Evolutionary conservation across 2,888 invertebrate genomes (phyloP).

Genomic region (Aquatica leii): DNA sequence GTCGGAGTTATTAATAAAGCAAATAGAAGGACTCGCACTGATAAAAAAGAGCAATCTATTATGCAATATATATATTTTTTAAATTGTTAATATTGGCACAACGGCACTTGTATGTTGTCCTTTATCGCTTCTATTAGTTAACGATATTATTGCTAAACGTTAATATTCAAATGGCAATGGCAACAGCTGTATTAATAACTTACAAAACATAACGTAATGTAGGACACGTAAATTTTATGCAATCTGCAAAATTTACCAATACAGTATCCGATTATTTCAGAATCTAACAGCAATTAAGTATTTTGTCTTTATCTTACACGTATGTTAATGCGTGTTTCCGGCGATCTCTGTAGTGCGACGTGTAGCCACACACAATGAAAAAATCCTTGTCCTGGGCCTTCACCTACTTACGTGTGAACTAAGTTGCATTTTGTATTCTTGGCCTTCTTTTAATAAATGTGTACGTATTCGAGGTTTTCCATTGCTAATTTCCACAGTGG

Average conservation of each 20-base stretch:
- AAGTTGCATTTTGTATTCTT: slow-evolving; percentile 59
- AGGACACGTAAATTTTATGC: slow-evolving; percentile 47
- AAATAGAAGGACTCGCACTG: too few relatives aligned
- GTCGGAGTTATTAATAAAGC: too few relatives aligned
- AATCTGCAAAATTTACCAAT: slow-evolving; percentile 51
- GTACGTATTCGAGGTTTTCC: slow-evolving; percentile 29
- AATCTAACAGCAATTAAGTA: slow-evolving; percentile 40
- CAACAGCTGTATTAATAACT: slow-evolving; percentile 23
- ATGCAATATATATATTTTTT: too few relatives aligned
- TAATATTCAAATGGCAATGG: slow-evolving; percentile 29
- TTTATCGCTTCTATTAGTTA: slow-evolving; percentile 9
- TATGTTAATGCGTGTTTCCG: slow-evolving; percentile 31
- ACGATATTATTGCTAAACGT: slow-evolving; percentile 21
- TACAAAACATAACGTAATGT: slow-evolving; percentile 43
- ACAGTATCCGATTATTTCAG: slow-evolving; percentile 39
- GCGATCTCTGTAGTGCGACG: slow-evolving; percentile 46
- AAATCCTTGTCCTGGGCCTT: slow-evolving; percentile 58
- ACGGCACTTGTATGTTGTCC: background rate
- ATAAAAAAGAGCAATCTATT: too few relatives aligned
- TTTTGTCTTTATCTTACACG: slow-evolving; percentile 46
- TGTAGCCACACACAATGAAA: slow-evolving; percentile 53
- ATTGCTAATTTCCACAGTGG: slow-evolving; percentile 23
- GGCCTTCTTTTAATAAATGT: slow-evolving; percentile 54
- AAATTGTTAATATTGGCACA: too few relatives aligned
- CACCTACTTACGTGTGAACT: slow-evolving; percentile 60